Evolutionary conservation across 2,888 invertebrate species (phyloP).

Genomic region (Stenurella melanura): DNA sequence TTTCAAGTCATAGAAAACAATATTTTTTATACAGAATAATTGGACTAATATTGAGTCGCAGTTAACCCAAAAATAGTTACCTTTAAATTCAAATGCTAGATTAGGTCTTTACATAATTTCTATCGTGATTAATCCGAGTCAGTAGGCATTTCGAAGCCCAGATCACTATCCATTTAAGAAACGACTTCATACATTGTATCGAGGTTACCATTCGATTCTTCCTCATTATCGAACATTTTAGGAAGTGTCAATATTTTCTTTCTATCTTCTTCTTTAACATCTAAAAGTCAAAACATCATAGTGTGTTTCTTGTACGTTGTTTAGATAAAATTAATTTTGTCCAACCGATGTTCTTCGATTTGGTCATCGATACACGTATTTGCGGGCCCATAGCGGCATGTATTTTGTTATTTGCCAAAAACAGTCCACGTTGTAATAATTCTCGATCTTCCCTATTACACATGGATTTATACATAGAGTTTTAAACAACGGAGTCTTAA

Average conservation of each 20-base stretch:
- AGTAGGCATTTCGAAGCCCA: conserved; percentile 56
- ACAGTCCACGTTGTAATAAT: too few relatives aligned
- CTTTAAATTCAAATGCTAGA: too few relatives aligned
- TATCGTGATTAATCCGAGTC: conserved; percentile 46
- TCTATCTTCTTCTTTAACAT: conserved; percentile 57
- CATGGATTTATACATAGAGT: too few relatives aligned
- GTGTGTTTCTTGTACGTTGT: conserved; percentile 63
- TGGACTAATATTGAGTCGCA: too few relatives aligned
- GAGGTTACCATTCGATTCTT: conserved; percentile 48
- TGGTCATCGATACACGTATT: conserved; percentile 63
- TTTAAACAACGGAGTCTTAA: too few relatives aligned
- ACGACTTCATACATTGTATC: conserved; percentile 54
- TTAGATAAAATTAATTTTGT: conserved; percentile 61
- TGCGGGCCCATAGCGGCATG: conserved; percentile 62
- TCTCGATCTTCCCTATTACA: too few relatives aligned
- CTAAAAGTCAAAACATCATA: conserved; percentile 62
- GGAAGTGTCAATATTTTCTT: conserved; percentile 58
- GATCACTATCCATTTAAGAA: conserved; percentile 64
- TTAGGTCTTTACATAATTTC: neutral
- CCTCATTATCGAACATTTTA: conserved; percentile 52
- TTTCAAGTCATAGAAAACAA: too few relatives aligned
- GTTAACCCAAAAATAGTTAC: neutral
- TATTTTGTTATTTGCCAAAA: too few relatives aligned
- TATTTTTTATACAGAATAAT: too few relatives aligned
- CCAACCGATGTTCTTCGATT: conserved; percentile 64